These are phyloP conservation scores for Chionodraco myersi DNA, from an alignment of 2,113 vertebrate species.

Conservation along the genomic window DNA sequence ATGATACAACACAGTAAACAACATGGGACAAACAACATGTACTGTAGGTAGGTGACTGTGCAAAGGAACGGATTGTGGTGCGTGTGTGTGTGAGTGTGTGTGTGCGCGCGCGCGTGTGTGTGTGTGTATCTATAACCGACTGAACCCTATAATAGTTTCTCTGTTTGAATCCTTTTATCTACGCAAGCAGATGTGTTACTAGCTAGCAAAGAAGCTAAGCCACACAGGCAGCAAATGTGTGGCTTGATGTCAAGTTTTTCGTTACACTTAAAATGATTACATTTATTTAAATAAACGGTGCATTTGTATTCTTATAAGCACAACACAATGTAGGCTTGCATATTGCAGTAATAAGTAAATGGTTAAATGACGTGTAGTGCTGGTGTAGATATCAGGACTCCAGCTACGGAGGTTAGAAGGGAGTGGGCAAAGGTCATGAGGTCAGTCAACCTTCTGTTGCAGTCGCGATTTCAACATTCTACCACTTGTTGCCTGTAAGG, in stretches of 20 bases:
- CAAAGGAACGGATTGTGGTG: constrained; percentile 59
- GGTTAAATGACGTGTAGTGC: constrained; percentile 37
- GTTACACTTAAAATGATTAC: constrained; percentile 38
- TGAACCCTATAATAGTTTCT: constrained; percentile 15
- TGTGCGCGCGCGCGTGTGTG: background rate
- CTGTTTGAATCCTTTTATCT: constrained; percentile 21
- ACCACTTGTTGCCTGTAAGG: constrained; percentile 15
- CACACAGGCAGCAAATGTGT: constrained; percentile 32
- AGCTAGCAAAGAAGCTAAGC: constrained; percentile 53
- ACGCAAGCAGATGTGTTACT: constrained; percentile 35
- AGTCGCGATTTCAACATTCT: constrained; percentile 28
- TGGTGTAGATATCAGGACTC: constrained; percentile 42
- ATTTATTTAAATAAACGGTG: constrained; percentile 23
- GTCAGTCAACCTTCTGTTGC: constrained; percentile 47
- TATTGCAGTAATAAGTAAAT: constrained; percentile 21
- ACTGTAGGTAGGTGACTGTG: constrained; percentile 66
- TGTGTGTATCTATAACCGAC: constrained; percentile 14
- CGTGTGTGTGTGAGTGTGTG: constrained; percentile 9
- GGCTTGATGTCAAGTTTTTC: constrained; percentile 47
- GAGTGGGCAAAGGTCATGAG: constrained; percentile 32
- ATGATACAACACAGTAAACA: constrained; percentile 74
- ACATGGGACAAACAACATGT: constrained; percentile 66
- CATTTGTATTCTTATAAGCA: constrained; percentile 10
- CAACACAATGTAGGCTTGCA: constrained; percentile 28
- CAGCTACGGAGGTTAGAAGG: background rate